Evolutionary conservation across 1,140 invertebrate genomes (phyloP), one percentile per base, ranked within the genome.

Genomic region (Diorhabda carinulata): DNA sequence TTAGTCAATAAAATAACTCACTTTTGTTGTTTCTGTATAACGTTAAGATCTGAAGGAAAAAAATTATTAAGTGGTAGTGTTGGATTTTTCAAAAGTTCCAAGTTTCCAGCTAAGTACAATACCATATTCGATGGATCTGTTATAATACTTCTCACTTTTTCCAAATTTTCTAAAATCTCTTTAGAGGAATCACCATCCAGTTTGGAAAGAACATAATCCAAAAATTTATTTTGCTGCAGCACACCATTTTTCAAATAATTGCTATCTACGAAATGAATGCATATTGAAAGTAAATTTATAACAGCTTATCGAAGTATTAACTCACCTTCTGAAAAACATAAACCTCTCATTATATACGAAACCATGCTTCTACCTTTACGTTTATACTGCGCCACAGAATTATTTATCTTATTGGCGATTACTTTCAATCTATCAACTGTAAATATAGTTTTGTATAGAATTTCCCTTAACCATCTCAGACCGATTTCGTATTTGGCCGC

Each of bases 141-240:
- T 4, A 96, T 80, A 3, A 81, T 79, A 52, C 82, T 81, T 68
- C 89, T 83, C 2, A 93, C 79, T n/a, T 78, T 74, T 69, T 88
- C 86, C 5, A 93, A 85, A 72, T 88, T 85, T 64, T 77, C 78
- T n/a, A 89, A 72, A 9, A 90, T 85, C 72, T 86, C 82, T 25
- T 85, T 82, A 0, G 83, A 83, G 10, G 86, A 81, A 1, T 83
- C 81, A 3, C 82, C 80, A 2, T 87, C 85, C 4, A 94, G 77
- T 66, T 83, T 82, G 61, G 87, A 83, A 2, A 90, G 72, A 1
- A 94, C 70, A 43, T 88, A 83, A 8, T 84, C 88, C 4, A 96
- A 83, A 78, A 96, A 95, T 63, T 87, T 87, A 58, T 91, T 88
- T 76, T 96, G 94, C 0, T 88, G 83, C 7, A 95, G 78, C 69